phyloP scores from a whole-genome alignment of 2,888 invertebrate genomes.

The Lasioglossum marginatum region DNA sequence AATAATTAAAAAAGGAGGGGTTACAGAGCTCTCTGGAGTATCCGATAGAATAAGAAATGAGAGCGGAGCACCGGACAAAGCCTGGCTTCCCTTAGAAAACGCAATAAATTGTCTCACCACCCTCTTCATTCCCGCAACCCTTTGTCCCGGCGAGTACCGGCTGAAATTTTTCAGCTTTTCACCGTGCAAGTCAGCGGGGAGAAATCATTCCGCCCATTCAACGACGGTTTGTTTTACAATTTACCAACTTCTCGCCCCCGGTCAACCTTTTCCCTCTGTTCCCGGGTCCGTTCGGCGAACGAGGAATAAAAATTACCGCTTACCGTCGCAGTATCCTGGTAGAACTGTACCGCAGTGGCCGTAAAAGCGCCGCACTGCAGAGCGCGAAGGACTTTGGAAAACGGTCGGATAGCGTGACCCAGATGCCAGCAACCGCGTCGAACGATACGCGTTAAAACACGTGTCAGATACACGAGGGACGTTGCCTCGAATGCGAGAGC shows the following conservation, averaged over 20 bases:
- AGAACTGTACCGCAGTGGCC: conserved; percentile 49
- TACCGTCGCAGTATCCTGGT: conserved; percentile 24
- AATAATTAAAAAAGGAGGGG: background rate
- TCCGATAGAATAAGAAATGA: conserved; percentile 10
- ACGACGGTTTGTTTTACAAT: conserved; percentile 44
- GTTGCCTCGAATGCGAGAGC: conserved; percentile 9
- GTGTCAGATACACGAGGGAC: conserved; percentile 54
- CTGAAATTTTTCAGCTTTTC: conserved; percentile 38
- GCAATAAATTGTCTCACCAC: conserved; percentile 32
- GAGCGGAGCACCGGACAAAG: background rate
- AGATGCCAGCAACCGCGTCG: conserved; percentile 49
- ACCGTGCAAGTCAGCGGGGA: conserved; percentile 10
- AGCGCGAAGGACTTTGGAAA: conserved; percentile 52
- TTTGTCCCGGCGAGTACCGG: background rate
- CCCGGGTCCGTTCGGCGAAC: background rate
- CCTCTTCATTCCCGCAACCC: conserved; percentile 21
- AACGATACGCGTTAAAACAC: conserved; percentile 60
- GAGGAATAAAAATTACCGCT: conserved; percentile 31
- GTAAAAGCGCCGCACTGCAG: conserved; percentile 59
- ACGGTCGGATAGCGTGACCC: conserved; percentile 57
- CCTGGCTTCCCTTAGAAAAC: background rate
- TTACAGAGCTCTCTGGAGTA: background rate
- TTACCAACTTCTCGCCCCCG: background rate
- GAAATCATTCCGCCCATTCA: background rate
- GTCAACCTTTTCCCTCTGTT: background rate